Evolutionary conservation across 2,888 invertebrate genomes (phyloP), one percentile per base, ranked within the genome.

Genomic region (Neoaliturus tenellus): DNA sequence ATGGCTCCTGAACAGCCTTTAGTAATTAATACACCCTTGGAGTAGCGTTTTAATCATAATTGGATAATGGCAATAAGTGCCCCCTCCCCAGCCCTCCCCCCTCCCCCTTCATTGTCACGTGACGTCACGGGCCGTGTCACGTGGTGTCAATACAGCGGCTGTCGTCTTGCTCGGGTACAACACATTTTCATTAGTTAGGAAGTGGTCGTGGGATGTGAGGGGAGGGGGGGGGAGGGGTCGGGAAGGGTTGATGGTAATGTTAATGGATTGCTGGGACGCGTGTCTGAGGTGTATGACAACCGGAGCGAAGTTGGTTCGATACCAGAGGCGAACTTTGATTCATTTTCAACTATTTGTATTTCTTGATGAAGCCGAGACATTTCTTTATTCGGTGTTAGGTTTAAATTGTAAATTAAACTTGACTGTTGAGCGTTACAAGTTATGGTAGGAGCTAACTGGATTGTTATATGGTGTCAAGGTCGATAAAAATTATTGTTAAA

Each of bases 1-100:
- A 25, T 20, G 48, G 8, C 81, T 20, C 0, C 58, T 39, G 41
- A 75, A 55, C 83, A 78, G 62, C 78, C 48, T 44, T 83, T 33
- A 67, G 78, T 84, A 84, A 84, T 84, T 84, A 84, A 84, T 82
- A 84, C 84, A 67, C 84, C 82, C 84, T 84, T 62, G 23, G 80
- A 84, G 71, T 69, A 84, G 75, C 84, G 81, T 84, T 82, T 84
- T 84, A 82, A 84, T 84, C 81, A 82, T 84, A 84, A 84, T 84
- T 75, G 84, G 78, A 82, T 84, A 84, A 84, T 84, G 81, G 84
- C 73, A 73, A 62, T 44, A 58, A 69, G 75, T 62, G 62, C 62
- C 28, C 31, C 20, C 28, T 31, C 23, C 20, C 20, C 20, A 5
- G 8, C 20, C 17, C 48, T 4, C 48, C n/a, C 48, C 10, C 48